A percentile compares a stretch with the other conserved stretches of the same genome.
Evolutionary conservation across 2,888 invertebrate species (phyloP).

Genomic region (Acleris cristana): DNA sequence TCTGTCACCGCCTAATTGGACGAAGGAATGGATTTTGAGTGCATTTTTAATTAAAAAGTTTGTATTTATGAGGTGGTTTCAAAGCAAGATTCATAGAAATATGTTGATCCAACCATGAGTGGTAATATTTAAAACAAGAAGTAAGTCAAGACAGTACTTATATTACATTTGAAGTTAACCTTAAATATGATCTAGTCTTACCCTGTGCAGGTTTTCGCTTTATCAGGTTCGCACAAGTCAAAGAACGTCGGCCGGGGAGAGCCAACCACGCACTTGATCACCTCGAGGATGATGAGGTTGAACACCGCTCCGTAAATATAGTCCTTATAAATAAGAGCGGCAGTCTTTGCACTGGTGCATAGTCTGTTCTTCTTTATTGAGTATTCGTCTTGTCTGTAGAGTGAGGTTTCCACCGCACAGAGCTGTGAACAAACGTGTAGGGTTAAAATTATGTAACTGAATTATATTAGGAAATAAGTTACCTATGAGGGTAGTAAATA

Average conservation of each 20-base stretch:
- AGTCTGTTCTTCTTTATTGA: conserved; percentile 72
- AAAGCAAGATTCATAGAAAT: too few species aligned
- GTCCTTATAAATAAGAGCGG: conserved; percentile 83
- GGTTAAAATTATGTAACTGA: background rate
- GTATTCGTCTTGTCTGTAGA: conserved; percentile 72
- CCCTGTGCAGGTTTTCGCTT: conserved; percentile 85
- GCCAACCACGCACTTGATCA: conserved; percentile 87
- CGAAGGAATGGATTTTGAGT: too few species aligned
- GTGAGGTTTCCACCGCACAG: conserved; percentile 74
- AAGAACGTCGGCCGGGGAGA: conserved; percentile 91
- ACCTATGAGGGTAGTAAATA: too few species aligned
- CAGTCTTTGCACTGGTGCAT: conserved; percentile 64
- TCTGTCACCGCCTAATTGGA: too few species aligned
- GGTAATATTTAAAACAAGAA: too few species aligned
- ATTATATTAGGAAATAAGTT: too few species aligned
- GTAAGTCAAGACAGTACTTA: too few species aligned
- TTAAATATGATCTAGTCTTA: conserved; percentile 46
- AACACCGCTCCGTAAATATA: conserved; percentile 86
- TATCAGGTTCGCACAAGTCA: conserved; percentile 88
- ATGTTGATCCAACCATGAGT: too few species aligned
- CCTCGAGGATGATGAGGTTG: conserved; percentile 85
- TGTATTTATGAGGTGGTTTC: too few species aligned
- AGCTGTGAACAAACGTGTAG: conserved; percentile 58
- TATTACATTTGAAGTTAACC: too few species aligned
- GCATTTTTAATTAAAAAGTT: too few species aligned